A percentile compares a stretch with the other conserved stretches of the same genome.
These are phyloP conservation scores for Aldabrachelys gigantea DNA, from an alignment of 2,113 vertebrate genomes.

Conservation along the genomic window DNA sequence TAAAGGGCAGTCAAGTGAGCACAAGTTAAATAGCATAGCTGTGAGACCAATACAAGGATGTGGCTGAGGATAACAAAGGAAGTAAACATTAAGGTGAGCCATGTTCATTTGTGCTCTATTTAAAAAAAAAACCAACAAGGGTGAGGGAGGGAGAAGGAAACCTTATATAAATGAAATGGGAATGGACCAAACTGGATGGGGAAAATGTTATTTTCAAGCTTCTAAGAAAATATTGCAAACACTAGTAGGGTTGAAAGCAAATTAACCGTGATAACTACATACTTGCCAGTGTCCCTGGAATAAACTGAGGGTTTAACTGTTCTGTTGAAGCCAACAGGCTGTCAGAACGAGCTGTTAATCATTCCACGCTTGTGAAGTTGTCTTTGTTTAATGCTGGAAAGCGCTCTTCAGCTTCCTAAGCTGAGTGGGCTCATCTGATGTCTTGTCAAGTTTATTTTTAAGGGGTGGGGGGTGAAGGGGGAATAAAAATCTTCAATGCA, in stretches of 20 bases:
- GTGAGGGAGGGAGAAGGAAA: not conserved
- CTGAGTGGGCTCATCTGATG: not conserved
- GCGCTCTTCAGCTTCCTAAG: constrained; percentile 1
- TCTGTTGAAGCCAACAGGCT: constrained; percentile 12
- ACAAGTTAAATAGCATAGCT: not conserved
- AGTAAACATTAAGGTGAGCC: constrained; percentile 30
- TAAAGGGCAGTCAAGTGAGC: constrained; percentile 32
- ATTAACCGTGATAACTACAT: constrained; percentile 22
- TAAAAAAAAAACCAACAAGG: not conserved
- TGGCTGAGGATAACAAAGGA: constrained; percentile 30
- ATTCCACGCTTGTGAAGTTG: not conserved
- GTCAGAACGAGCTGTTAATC: constrained; percentile 38
- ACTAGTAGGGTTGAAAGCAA: constrained; percentile 41
- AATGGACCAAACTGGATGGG: not conserved
- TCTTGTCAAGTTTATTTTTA: not conserved
- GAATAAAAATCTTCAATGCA: constrained; percentile 36
- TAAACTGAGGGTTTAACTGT: constrained; percentile 15
- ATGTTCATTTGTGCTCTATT: not conserved
- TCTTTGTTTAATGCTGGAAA: constrained; percentile 42
- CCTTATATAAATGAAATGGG: not conserved
- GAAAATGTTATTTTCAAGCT: constrained; percentile 17
- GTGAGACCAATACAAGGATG: constrained; percentile 10
- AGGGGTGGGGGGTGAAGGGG: not conserved
- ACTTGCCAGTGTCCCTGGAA: constrained; percentile 31
- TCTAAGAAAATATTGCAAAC: constrained; percentile 8